Evolutionary conservation across 2,888 invertebrate species (phyloP).

Genomic region (Hydriomena furcata): DNA sequence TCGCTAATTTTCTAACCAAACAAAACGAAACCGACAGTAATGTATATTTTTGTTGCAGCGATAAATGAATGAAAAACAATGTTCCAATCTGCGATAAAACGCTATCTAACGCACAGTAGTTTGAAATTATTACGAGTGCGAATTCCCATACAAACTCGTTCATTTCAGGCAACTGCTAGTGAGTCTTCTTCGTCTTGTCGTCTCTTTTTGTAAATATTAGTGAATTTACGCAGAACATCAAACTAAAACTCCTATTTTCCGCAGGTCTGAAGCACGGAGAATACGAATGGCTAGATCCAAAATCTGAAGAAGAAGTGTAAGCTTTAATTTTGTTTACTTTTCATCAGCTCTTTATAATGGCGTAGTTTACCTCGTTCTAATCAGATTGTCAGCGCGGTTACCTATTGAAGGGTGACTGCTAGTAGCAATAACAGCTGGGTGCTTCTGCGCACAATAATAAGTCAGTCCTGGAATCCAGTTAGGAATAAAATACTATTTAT

Average conservation of each 20-base stretch:
- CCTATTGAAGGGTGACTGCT: too few species aligned
- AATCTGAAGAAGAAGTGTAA: conserved; percentile 95
- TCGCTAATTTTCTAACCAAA: conserved; percentile 11
- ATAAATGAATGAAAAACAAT: conserved; percentile 20
- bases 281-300: conserved; percentile 96
- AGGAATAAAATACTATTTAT: too few species aligned
- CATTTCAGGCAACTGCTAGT: conserved; percentile 59
- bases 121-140: conserved; percentile 33
- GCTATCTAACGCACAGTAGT: conserved; percentile 27
- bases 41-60: conserved; percentile 2
- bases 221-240: conserved; percentile 5
- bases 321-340: conserved; percentile 42
- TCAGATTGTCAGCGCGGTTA: too few species aligned
- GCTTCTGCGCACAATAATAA: too few species aligned
- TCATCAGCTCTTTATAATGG: not conserved
- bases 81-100: conserved; percentile 34
- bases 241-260: conserved; percentile 37
- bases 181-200: too few species aligned
- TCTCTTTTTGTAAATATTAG: conserved; percentile 21
- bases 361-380: too few species aligned
- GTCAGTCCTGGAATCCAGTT: too few species aligned
- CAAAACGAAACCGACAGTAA: too few species aligned
- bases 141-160: conserved; percentile 39
- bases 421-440: too few species aligned
- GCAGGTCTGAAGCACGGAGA: conserved; percentile 87